Evolutionary conservation across 2,888 invertebrate genomes (phyloP).

Genomic region (Euproctis similis): DNA sequence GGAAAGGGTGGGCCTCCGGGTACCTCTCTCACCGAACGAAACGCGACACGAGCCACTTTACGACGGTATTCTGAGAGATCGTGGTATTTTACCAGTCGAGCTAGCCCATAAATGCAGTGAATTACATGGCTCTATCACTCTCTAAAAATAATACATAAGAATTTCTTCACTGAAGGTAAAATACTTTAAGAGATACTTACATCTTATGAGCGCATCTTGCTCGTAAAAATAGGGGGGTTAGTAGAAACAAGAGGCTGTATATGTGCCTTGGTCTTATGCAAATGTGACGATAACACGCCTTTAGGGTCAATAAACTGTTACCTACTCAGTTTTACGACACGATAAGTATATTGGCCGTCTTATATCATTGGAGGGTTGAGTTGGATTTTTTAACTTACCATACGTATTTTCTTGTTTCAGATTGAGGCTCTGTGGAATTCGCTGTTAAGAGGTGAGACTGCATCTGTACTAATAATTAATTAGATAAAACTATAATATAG

Average conservation of each 20-base stretch:
- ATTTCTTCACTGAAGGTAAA: constrained; percentile 22
- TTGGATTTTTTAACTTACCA: constrained; percentile 31
- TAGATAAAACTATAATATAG: too few relatives aligned
- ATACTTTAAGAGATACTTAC: constrained; percentile 24
- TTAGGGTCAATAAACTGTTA: constrained; percentile 72
- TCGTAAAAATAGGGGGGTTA: constrained; percentile 62
- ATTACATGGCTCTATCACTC: too few relatives aligned
- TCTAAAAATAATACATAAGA: too few relatives aligned
- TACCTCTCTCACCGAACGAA: too few relatives aligned
- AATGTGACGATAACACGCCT: constrained; percentile 69
- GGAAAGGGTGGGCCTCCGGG: too few relatives aligned
- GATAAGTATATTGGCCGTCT: constrained; percentile 67
- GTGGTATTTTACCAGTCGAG: too few relatives aligned
- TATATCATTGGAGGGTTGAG: constrained; percentile 37
- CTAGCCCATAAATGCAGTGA: too few relatives aligned
- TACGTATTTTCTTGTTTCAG: constrained; percentile 46
- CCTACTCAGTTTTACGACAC: constrained; percentile 65
- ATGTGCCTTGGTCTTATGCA: constrained; percentile 57
- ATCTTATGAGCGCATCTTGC: constrained; percentile 34
- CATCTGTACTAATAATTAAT: too few relatives aligned
- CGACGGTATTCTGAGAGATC: too few relatives aligned
- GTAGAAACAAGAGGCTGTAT: constrained; percentile 39
- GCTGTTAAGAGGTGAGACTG: constrained; percentile 20
- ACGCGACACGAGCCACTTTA: too few relatives aligned
- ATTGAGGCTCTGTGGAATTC: constrained; percentile 28